Evolutionary conservation across 1,140 invertebrate genomes (phyloP), one percentile per base, ranked within the genome.

Genomic region (Lepidurus apus): DNA sequence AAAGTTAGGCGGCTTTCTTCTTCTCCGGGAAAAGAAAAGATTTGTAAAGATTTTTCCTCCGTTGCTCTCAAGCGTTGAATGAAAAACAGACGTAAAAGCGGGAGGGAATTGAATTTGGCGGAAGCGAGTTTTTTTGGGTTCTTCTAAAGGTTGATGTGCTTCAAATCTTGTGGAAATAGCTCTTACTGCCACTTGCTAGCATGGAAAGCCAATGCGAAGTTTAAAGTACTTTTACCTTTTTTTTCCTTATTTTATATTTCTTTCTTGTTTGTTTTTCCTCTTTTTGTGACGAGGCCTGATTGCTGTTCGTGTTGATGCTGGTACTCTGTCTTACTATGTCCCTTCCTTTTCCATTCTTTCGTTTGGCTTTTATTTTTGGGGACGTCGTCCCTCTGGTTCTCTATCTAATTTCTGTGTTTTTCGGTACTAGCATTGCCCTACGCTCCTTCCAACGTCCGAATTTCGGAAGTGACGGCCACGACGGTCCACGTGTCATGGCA

Each of bases 391-490:
- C 45, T 77, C 47, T 10, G 43, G 7, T 26, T 80, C 82, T 82
- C 73, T 21, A 65, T 65, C 21, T 65, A n/a, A n/a, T 65, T 1
- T 17, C 8, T 65, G 10, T 47, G 10, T 17, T 47, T 47, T 47
- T 65, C 13, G 53, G 8, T 13, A 7, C 5, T 86, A 96, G 95
- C 95, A 42, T 86, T 98, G 80, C 96, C 96, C 13, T 91, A 92
- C 73, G 89, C 95, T 17, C 96, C 96, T 21, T 91, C 91, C 13
- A 93, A 94, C 83, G 91, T 98, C 13, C 89, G 90, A 82, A 91
- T 95, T 4, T 95, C 94, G 1, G 96, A 98, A 84, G 92, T 98
- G 75, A 97, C 95, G 1, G 93, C 95, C 2, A 95, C 93, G 2
- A 95, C 95, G 0, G 93, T 98, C 9, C 90, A 94, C 79, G 87